phyloP scores from a whole-genome alignment of 37 sponge, comb jelly and placozoan genomes.

The Beroe ovata region DNA sequence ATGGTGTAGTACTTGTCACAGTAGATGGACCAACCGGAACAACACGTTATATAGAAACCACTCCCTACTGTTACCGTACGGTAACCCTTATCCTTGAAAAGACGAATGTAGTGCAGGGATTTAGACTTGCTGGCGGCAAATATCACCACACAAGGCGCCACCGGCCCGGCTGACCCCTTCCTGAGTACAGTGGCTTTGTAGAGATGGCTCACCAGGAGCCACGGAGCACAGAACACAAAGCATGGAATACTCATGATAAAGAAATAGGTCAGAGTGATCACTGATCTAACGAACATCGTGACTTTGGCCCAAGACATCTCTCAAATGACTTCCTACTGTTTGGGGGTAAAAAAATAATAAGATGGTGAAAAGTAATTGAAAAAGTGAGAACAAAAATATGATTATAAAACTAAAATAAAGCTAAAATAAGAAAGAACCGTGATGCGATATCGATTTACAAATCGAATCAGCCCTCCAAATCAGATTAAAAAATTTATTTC shows the following conservation, averaged over 20 bases:
- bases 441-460: no score
- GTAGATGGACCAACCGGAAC: neutral
- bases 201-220: neutral
- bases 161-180: neutral
- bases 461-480: no score
- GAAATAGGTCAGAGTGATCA: neutral
- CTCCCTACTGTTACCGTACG: neutral
- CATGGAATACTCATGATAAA: neutral
- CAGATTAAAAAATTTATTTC: no score
- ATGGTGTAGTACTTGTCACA: neutral
- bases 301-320: no score
- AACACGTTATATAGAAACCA: neutral
- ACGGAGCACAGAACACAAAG: neutral
- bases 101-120: neutral
- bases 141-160: neutral
- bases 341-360: no score
- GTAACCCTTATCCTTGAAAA: neutral
- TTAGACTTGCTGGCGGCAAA: neutral
- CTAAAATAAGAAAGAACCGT: no score
- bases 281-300: neutral
- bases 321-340: no score
- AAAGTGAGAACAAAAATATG: no score
- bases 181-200: neutral
- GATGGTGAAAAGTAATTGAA: no score
- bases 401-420: no score